A percentile compares a stretch with the other conserved stretches of the same genome.
Evolutionary conservation across 2,113 vertebrate species (phyloP).

Genomic region (Merops nubicus): DNA sequence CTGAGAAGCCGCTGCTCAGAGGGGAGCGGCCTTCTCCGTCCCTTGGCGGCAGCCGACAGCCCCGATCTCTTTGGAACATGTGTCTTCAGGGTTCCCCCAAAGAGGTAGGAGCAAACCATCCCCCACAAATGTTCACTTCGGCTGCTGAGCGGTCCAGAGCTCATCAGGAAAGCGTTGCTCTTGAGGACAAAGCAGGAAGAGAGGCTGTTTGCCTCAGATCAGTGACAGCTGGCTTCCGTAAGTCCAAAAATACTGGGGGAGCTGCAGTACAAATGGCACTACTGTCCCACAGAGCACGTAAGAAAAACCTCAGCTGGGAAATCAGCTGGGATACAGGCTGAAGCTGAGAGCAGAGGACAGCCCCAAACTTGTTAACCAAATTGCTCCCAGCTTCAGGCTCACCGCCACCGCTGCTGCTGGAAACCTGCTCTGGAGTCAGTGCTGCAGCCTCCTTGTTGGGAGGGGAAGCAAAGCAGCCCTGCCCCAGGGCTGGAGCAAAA

Average conservation of each 20-base stretch:
- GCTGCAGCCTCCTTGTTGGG: neutral
- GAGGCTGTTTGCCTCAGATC: neutral
- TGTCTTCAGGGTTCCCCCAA: constrained; percentile 24
- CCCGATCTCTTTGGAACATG: constrained; percentile 47
- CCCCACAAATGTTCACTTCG: neutral
- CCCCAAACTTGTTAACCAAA: neutral
- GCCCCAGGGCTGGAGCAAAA: neutral
- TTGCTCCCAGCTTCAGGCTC: neutral
- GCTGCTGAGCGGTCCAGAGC: neutral
- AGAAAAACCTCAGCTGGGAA: neutral
- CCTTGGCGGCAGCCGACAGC: constrained; percentile 39
- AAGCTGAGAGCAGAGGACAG: neutral
- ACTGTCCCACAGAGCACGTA: neutral
- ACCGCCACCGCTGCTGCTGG: neutral
- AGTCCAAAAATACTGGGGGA: neutral
- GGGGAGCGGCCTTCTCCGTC: neutral
- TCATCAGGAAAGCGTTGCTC: neutral
- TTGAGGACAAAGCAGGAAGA: neutral
- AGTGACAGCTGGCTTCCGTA: neutral
- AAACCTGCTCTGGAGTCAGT: neutral
- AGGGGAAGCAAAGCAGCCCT: neutral
- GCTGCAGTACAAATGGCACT: neutral
- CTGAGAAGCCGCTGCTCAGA: neutral
- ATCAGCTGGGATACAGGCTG: fast-evolving
- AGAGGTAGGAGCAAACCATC: constrained; percentile 57